Evolutionary conservation across 2,113 vertebrate species (phyloP).

Genomic region (Cervus canadensis): DNA sequence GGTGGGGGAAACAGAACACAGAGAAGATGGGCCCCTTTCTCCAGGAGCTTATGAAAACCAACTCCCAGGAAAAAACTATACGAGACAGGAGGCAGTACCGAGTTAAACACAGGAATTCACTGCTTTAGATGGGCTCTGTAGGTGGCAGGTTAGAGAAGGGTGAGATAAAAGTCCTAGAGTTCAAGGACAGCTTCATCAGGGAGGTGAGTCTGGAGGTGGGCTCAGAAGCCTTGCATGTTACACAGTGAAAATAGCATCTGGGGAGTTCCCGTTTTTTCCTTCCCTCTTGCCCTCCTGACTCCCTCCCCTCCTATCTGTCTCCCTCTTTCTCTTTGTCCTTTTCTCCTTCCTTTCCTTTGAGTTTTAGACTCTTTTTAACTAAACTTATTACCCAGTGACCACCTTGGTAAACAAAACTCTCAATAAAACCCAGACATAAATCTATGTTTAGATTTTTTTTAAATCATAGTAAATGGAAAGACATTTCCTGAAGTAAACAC

Average conservation of each 20-base stretch:
- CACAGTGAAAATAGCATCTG: not conserved
- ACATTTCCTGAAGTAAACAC: not conserved
- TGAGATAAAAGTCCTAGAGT: not conserved
- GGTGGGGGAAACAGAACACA: not conserved
- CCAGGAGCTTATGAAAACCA: not conserved
- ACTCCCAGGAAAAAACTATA: not conserved
- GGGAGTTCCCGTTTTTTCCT: not conserved
- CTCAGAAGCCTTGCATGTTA: not conserved
- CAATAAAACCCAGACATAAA: not conserved
- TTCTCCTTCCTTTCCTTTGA: not conserved
- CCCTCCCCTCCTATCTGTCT: not conserved
- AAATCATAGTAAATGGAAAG: not conserved
- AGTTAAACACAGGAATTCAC: not conserved
- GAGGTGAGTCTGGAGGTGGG: not conserved
- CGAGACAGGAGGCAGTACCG: not conserved
- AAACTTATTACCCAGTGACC: not conserved
- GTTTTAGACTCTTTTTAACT: not conserved
- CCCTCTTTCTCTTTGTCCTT: not conserved
- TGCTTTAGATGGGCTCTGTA: not conserved
- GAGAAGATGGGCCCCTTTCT: not conserved
- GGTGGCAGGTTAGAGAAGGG: not conserved
- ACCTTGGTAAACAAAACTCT: not conserved
- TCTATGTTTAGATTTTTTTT: not conserved
- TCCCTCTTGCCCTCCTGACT: not conserved
- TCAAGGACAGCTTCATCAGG: not conserved